Evolutionary conservation across 2,888 invertebrate genomes (phyloP).

Genomic region (Yponomeuta evonymella): DNA sequence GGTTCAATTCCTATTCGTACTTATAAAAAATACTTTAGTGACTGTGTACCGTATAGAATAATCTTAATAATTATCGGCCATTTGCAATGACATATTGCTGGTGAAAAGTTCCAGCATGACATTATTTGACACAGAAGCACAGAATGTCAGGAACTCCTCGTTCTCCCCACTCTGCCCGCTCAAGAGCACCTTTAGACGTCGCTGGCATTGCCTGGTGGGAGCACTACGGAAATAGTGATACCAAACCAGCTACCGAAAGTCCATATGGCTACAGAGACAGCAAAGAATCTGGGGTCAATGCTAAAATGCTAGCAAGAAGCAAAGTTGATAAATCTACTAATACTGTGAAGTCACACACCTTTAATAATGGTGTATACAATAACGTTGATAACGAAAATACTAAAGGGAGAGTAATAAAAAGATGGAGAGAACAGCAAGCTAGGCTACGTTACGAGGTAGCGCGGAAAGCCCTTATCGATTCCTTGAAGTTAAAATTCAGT

Average conservation of each 20-base stretch:
- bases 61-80: too few relatives aligned
- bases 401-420: slow-evolving; percentile 54
- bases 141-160: slow-evolving; percentile 38
- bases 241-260: slow-evolving; percentile 7
- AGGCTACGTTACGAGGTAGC: slow-evolving; percentile 56
- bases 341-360: slow-evolving; percentile 30
- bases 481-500: slow-evolving; percentile 61
- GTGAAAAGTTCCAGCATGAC: neutral
- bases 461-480: slow-evolving; percentile 59
- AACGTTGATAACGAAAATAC: slow-evolving; percentile 27
- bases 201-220: slow-evolving; percentile 54
- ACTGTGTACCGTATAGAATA: too few relatives aligned
- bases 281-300: neutral
- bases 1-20: too few relatives aligned
- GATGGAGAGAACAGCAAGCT: slow-evolving; percentile 57
- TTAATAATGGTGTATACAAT: slow-evolving; percentile 28
- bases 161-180: slow-evolving; percentile 48
- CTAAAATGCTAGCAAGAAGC: neutral
- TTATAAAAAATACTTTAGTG: too few relatives aligned
- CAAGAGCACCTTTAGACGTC: slow-evolving; percentile 55
- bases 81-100: too few relatives aligned
- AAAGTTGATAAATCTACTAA: slow-evolving; percentile 18
- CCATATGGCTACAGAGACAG: neutral
- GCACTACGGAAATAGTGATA: slow-evolving; percentile 32
- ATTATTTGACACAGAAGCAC: neutral